Evolutionary conservation across 2,113 vertebrate species (phyloP).

Genomic region (Myxocyprinus asiaticus): DNA sequence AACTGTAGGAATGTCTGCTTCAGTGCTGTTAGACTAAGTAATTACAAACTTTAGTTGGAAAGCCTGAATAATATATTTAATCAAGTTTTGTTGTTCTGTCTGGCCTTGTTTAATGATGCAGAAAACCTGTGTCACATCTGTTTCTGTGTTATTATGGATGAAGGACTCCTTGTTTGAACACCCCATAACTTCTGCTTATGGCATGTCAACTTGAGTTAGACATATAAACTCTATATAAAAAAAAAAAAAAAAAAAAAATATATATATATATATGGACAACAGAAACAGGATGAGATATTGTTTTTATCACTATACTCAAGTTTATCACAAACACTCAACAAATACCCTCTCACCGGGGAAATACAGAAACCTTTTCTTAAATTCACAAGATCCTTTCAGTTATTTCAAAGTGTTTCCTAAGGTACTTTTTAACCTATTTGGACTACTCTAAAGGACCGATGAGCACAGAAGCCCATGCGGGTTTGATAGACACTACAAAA

Average conservation of each 20-base stretch:
- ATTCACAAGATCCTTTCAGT: too few relatives aligned
- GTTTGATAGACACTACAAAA: too few relatives aligned
- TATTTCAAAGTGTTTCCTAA: too few relatives aligned
- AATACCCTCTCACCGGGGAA: conserved; percentile 27
- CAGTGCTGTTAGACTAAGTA: too few relatives aligned
- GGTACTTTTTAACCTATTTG: too few relatives aligned
- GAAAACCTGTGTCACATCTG: conserved; percentile 47
- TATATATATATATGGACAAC: background rate
- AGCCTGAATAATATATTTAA: background rate
- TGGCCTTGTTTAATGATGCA: conserved; percentile 7
- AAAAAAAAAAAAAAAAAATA: too few relatives aligned
- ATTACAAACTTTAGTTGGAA: background rate
- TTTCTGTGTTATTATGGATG: conserved; percentile 32
- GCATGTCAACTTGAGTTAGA: too few relatives aligned
- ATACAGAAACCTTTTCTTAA: background rate
- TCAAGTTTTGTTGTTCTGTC: conserved; percentile 21
- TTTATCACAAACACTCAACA: conserved; percentile 44
- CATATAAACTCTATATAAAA: conserved; percentile 13
- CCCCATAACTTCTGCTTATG: conserved; percentile 13
- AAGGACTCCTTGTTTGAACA: conserved; percentile 22
- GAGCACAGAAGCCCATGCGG: too few relatives aligned
- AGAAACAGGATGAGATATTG: conserved; percentile 28
- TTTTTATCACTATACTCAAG: conserved; percentile 40
- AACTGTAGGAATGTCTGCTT: too few relatives aligned
- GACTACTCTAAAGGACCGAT: too few relatives aligned